Conservation (phyloP, 2,113 vertebrate species). For the Todiramphus saurophagus region DNA sequence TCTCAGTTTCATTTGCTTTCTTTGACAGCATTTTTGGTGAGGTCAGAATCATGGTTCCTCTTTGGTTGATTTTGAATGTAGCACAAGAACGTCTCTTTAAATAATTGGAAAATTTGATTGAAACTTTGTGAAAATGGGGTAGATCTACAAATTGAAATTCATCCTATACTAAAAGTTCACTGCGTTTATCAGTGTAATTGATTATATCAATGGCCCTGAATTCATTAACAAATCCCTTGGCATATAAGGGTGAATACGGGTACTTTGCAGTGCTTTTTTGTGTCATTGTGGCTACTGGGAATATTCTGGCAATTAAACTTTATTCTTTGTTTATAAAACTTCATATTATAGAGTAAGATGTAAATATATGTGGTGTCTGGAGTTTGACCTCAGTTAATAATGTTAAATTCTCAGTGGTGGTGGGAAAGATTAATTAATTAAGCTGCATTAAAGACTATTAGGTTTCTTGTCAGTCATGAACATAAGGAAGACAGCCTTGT, state of each 20-base stretch:
- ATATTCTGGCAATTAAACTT: background rate
- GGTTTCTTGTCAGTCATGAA: background rate
- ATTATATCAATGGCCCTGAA: background rate
- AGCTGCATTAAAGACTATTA: background rate
- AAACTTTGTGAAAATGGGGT: background rate
- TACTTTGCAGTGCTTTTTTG: background rate
- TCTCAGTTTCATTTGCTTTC: background rate
- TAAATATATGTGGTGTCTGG: background rate
- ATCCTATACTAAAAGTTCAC: background rate
- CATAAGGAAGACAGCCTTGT: background rate
- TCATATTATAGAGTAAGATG: background rate
- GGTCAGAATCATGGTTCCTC: background rate
- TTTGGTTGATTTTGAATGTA: background rate
- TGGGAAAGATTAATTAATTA: background rate
- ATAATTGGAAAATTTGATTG: background rate
- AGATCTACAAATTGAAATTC: background rate
- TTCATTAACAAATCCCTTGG: constrained; percentile 4
- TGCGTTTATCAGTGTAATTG: background rate
- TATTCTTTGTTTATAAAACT: background rate
- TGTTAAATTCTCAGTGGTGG: background rate
- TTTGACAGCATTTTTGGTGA: background rate
- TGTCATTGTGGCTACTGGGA: background rate
- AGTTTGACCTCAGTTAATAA: background rate
- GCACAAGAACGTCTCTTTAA: background rate
- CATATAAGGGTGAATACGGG: background rate